These are phyloP conservation scores for Enteromius thamalakanensis DNA, from an alignment of 2,797 vertebrate genomes.

Conservation along the genomic window DNA sequence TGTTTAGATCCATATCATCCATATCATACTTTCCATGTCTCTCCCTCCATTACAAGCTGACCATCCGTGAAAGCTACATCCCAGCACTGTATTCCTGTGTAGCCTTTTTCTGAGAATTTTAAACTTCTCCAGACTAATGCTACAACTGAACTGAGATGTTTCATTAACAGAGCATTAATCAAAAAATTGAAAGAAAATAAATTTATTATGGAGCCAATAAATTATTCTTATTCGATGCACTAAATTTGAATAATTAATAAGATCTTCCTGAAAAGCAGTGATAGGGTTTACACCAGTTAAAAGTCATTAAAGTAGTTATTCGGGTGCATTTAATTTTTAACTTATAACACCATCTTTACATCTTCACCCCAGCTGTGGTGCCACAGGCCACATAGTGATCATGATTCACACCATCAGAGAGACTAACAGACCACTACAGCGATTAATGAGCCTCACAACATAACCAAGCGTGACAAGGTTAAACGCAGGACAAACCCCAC, in stretches of 20 bases:
- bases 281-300: background rate
- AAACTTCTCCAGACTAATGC: background rate
- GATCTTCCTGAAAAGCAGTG: background rate
- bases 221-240: background rate
- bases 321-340: background rate
- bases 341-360: constrained; percentile 1
- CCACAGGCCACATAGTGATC: constrained; percentile 1
- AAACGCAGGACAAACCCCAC: background rate
- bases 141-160: background rate
- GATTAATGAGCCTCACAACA: constrained; percentile 19
- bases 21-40: constrained; percentile 6
- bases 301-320: no score
- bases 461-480: constrained; percentile 22
- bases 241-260: background rate
- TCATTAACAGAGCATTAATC: no score
- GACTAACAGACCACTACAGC: constrained; percentile 22
- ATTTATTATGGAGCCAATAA: background rate
- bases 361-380: background rate
- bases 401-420: constrained; percentile 10
- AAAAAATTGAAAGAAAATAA: no score
- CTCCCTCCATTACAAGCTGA: background rate
- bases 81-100: constrained; percentile 3
- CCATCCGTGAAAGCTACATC: constrained; percentile 21
- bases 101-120: background rate
- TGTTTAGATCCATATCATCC: constrained; percentile 32